Evolutionary conservation across 2,113 vertebrate genomes (phyloP).

Genomic region (Piaya cayana): DNA sequence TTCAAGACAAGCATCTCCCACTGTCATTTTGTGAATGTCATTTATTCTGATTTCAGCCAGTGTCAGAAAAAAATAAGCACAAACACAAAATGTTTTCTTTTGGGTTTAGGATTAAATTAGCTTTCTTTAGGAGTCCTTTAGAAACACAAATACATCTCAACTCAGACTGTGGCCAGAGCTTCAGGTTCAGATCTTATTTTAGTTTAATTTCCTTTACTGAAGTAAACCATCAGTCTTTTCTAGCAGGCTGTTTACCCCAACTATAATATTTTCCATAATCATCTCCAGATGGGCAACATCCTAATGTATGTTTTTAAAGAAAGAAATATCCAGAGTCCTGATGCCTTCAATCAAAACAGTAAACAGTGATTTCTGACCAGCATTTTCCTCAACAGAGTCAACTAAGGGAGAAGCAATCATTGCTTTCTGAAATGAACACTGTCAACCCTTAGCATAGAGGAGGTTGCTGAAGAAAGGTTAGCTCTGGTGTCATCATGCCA

Average conservation of each 20-base stretch:
- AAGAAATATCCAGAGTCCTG: not conserved
- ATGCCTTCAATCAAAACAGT: conserved; percentile 18
- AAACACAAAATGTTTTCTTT: not conserved
- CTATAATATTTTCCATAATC: conserved; percentile 10
- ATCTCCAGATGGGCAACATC: not conserved
- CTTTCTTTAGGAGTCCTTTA: not conserved
- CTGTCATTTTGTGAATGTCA: not conserved
- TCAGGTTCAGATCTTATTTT: conserved; percentile 9
- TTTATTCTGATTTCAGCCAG: not conserved
- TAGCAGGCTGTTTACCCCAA: not conserved
- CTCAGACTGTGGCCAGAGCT: not conserved
- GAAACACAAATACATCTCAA: conserved; percentile 6
- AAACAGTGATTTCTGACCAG: not conserved
- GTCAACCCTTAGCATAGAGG: conserved; percentile 4
- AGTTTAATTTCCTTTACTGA: conserved; percentile 31
- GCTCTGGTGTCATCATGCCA: not conserved
- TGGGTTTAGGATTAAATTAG: not conserved
- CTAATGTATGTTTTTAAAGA: not conserved
- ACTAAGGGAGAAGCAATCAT: conserved; percentile 24
- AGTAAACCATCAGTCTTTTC: conserved; percentile 26
- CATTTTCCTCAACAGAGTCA: not conserved
- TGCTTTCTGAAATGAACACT: conserved; percentile 28
- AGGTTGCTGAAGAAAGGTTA: conserved; percentile 31
- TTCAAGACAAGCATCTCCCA: not conserved
- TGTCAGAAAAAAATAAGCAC: not conserved